These are phyloP conservation scores for Potamilus streckersoni DNA, from an alignment of 1,140 invertebrate species.

Conservation along the genomic window DNA sequence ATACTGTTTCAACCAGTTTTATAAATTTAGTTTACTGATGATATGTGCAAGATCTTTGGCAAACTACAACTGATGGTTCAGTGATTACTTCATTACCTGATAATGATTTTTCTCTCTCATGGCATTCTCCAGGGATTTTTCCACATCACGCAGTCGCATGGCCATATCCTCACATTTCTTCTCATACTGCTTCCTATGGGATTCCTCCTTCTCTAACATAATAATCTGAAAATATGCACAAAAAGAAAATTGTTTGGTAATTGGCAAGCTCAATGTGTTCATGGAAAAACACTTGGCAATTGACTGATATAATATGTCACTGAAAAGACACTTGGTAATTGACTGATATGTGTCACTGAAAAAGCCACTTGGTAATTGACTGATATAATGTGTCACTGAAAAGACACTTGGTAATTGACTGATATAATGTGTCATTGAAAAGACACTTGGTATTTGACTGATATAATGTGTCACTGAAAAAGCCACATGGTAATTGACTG, in stretches of 20 bases:
- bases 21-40: background rate
- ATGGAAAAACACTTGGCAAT: background rate
- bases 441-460: background rate
- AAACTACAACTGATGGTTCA: no score
- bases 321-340: no score
- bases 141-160: constrained; percentile 77
- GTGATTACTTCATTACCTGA: constrained; percentile 43
- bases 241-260: background rate
- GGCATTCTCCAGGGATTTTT: constrained; percentile 66
- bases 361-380: background rate
- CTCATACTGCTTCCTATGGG: constrained; percentile 77
- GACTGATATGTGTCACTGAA: no score
- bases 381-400: no score
- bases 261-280: background rate
- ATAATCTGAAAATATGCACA: constrained; percentile 75
- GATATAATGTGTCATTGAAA: no score
- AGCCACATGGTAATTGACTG: background rate
- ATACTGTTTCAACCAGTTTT: background rate
- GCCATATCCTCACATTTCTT: constrained; percentile 81
- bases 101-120: constrained; percentile 60
- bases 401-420: no score
- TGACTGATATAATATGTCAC: background rate
- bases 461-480: no score
- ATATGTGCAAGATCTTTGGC: background rate
- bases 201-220: constrained; percentile 82